phyloP scores from a whole-genome alignment of 2,888 invertebrate genomes.

The Drosophila recens region DNA sequence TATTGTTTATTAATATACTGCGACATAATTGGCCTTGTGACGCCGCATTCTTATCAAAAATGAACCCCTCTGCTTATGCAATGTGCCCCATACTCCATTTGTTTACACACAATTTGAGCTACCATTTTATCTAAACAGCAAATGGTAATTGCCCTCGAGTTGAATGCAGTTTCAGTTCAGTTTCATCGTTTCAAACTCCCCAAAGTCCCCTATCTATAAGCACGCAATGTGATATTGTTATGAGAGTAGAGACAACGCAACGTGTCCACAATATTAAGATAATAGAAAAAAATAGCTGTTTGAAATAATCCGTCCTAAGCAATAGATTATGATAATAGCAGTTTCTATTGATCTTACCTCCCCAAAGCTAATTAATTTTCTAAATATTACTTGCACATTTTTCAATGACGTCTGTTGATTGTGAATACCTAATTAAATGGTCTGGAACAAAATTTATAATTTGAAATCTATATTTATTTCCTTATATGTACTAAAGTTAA shows the following conservation, averaged over 20 bases:
- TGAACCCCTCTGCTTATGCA: constrained; percentile 30
- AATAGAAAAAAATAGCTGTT: not conserved
- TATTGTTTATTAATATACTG: not conserved
- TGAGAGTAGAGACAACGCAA: not conserved
- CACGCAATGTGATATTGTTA: constrained; percentile 8
- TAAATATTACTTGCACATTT: constrained; percentile 18
- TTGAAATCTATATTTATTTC: not conserved
- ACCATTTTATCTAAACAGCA: constrained; percentile 17
- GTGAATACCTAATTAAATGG: not conserved
- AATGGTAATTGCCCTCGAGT: constrained; percentile 22
- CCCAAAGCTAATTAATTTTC: constrained; percentile 14
- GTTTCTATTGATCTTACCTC: not conserved
- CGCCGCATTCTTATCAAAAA: constrained; percentile 35
- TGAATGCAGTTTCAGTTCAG: constrained; percentile 7
- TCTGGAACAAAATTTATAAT: not conserved
- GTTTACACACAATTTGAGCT: constrained; percentile 21
- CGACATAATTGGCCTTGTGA: constrained; percentile 23
- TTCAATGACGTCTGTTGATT: constrained; percentile 11
- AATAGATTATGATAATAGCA: not conserved
- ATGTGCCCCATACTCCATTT: constrained; percentile 27
- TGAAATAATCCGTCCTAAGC: constrained; percentile 9
- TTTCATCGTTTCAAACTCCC: constrained; percentile 8
- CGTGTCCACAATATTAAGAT: constrained; percentile 23
- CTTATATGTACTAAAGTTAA: too few species aligned
- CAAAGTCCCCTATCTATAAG: not conserved